Percentiles rank a stretch among this genome's conserved stretches.
These are phyloP conservation scores for Microctenopoma stevenorrisi DNA, from an alignment of 2,797 vertebrate species.

Conservation along the genomic window DNA sequence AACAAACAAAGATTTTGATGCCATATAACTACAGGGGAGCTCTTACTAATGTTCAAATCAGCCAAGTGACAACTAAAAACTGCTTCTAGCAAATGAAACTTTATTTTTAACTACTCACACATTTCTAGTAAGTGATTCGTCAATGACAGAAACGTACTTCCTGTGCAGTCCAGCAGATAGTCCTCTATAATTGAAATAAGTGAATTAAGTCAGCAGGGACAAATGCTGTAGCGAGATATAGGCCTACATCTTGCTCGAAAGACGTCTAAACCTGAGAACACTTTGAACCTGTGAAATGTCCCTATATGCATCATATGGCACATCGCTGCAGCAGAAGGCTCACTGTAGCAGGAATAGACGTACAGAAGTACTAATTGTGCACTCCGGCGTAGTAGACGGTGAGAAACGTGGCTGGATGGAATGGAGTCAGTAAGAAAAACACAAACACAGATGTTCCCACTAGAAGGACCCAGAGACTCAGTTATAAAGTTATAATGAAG, in stretches of 20 bases:
- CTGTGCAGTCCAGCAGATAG: slow-evolving; percentile 40
- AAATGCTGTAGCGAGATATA: slow-evolving; percentile 42
- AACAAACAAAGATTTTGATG: slow-evolving; percentile 26
- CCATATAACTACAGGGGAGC: slow-evolving; percentile 13
- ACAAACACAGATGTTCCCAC: slow-evolving; percentile 16
- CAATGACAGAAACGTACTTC: slow-evolving; percentile 50
- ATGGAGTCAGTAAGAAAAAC: neutral
- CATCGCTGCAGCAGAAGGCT: slow-evolving; percentile 63
- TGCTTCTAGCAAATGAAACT: slow-evolving; percentile 5
- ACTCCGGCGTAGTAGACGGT: slow-evolving; percentile 35
- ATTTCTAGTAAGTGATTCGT: slow-evolving; percentile 37
- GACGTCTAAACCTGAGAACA: slow-evolving; percentile 51
- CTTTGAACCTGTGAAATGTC: slow-evolving; percentile 64
- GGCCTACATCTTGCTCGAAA: slow-evolving; percentile 34
- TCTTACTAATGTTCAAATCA: slow-evolving; percentile 13
- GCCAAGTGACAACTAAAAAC: slow-evolving; percentile 27
- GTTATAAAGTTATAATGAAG: slow-evolving; percentile 20
- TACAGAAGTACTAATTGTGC: slow-evolving; percentile 64
- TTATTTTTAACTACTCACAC: slow-evolving; percentile 12
- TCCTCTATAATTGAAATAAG: slow-evolving; percentile 65
- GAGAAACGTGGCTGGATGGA: slow-evolving; percentile 26
- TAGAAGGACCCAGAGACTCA: slow-evolving; percentile 2
- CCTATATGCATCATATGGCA: slow-evolving; percentile 58
- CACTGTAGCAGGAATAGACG: slow-evolving; percentile 63
- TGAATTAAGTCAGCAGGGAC: slow-evolving; percentile 61